These are phyloP conservation scores for Picus viridis DNA, from an alignment of 2,797 vertebrate genomes.

Conservation along the genomic window DNA sequence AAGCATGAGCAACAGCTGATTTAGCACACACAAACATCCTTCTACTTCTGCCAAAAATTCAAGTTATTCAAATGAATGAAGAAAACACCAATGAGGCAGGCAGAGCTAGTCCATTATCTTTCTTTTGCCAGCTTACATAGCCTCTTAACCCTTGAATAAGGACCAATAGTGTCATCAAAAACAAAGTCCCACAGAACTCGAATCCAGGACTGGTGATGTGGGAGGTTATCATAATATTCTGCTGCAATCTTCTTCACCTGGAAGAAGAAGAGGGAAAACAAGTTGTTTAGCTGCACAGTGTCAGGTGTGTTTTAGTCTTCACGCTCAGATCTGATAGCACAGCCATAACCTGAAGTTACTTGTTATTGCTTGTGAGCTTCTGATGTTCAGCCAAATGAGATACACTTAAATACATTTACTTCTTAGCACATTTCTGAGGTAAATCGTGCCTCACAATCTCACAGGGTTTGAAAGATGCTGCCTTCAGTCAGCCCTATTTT, in stretches of 20 bases:
- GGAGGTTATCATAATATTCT: constrained; percentile 93
- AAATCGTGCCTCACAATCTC: not conserved
- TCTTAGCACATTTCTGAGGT: not conserved
- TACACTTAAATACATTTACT: not conserved
- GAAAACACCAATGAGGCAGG: not conserved
- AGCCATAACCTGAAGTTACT: constrained; percentile 14
- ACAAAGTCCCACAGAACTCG: constrained; percentile 96
- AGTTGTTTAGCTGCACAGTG: not conserved
- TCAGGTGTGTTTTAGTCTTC: not conserved
- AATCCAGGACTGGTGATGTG: constrained; percentile 93
- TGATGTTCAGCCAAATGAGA: constrained; percentile 30
- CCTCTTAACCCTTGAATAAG: constrained; percentile 92
- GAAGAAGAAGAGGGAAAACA: constrained; percentile 24
- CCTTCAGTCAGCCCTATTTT: not conserved
- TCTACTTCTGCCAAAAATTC: not conserved
- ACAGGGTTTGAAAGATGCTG: not conserved
- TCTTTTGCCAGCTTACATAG: constrained; percentile 83
- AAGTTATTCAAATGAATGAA: not conserved
- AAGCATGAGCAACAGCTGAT: not conserved
- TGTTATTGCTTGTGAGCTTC: constrained; percentile 35
- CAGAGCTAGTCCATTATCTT: constrained; percentile 19
- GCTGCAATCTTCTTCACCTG: constrained; percentile 96
- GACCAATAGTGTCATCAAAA: constrained; percentile 91
- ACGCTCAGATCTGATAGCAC: not conserved
- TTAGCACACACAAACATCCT: not conserved